Conservation (phyloP, 37 sponge, comb jelly and placozoan genomes). For the Oscarella lobularis region DNA sequence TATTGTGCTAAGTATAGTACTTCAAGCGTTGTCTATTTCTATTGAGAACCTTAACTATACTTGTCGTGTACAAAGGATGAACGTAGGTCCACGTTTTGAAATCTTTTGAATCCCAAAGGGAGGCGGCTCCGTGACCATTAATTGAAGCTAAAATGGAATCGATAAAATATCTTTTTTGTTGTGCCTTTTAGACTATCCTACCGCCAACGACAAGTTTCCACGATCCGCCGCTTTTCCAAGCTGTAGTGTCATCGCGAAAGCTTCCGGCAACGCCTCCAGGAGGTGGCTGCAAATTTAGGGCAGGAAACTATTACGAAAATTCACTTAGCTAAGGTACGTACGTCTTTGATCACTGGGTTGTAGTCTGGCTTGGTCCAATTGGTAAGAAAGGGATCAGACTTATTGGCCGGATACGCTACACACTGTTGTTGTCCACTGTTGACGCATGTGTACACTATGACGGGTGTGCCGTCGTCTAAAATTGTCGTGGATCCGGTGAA, state of each 20-base stretch:
- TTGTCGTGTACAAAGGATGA: neutral
- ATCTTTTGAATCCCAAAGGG: neutral
- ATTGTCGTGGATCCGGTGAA: neutral
- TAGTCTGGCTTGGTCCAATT: neutral
- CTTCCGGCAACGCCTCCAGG: neutral
- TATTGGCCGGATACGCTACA: neutral
- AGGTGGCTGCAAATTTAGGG: neutral
- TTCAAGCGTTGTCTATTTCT: too few relatives aligned
- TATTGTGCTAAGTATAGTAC: too few relatives aligned
- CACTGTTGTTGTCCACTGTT: neutral
- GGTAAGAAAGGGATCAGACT: neutral
- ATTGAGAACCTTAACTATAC: too few relatives aligned
- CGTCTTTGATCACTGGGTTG: neutral
- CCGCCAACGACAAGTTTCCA: neutral
- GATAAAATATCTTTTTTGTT: too few relatives aligned
- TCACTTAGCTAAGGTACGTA: too few relatives aligned
- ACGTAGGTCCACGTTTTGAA: neutral
- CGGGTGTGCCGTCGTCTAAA: neutral
- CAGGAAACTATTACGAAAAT: too few relatives aligned
- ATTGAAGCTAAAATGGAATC: neutral
- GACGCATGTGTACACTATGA: neutral
- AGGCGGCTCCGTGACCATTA: neutral
- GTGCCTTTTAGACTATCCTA: neutral
- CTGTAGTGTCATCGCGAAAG: conserved; percentile 1
- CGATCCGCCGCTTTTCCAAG: conserved; percentile 1